Evolutionary conservation across 92 coral and sea anemone genomes (phyloP).

Genomic region (Paramuricea clavata): DNA sequence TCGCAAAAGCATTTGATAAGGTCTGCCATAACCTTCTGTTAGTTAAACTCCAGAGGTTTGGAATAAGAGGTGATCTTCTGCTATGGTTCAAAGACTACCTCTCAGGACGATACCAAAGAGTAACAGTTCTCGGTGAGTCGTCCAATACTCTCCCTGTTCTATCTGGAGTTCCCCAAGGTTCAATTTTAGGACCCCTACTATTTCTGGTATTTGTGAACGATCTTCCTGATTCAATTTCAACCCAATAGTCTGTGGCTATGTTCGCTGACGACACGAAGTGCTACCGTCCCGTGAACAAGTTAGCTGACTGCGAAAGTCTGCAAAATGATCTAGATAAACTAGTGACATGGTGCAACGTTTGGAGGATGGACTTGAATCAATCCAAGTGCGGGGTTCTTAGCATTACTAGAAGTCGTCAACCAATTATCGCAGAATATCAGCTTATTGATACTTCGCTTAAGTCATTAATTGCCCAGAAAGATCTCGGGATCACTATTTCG

Average conservation of each 20-base stretch:
- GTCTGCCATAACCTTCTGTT: constrained; percentile 13
- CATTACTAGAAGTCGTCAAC: constrained; percentile 18
- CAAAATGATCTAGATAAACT: background rate
- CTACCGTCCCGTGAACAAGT: background rate
- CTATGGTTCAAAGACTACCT: background rate
- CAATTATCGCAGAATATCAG: constrained; percentile 10
- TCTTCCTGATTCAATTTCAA: constrained; percentile 13
- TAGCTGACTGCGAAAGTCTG: background rate
- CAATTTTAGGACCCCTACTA: constrained; percentile 18
- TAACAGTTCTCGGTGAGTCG: constrained; percentile 13
- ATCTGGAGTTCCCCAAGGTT: constrained; percentile 36
- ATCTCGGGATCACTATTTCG: constrained; percentile 1
- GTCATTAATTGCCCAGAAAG: background rate
- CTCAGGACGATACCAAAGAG: constrained; percentile 10
- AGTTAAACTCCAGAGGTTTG: background rate
- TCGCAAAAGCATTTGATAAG: constrained; percentile 8
- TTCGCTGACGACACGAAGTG: constrained; percentile 41
- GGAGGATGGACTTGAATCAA: constrained; percentile 37
- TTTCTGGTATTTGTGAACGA: constrained; percentile 26
- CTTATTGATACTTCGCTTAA: background rate
- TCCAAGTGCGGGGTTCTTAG: constrained; percentile 32
- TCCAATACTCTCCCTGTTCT: constrained; percentile 6
- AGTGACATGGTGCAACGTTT: background rate
- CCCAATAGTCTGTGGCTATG: constrained; percentile 14
- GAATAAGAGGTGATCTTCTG: background rate